Evolutionary conservation across 2,888 invertebrate genomes (phyloP), one percentile per base, ranked within the genome.

Genomic region (Sinelater perroti): DNA sequence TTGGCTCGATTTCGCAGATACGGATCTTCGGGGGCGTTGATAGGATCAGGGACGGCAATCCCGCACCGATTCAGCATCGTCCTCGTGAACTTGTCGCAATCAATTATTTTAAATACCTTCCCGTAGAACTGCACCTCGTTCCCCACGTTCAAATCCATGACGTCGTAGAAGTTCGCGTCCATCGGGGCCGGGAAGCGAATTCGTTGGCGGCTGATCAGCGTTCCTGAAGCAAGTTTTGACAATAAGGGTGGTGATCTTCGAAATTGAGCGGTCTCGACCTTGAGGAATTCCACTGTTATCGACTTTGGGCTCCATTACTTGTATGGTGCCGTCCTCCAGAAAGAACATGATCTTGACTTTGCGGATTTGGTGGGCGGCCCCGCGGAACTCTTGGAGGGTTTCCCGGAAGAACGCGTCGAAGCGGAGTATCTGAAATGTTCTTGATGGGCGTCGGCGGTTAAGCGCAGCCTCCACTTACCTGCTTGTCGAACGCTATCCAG

Each of bases 281-380:
- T 95, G 95, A 24, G 88, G 85, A 65, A 93, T 83, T 2, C 95
- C 95, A 68, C 93, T 92, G 72, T 95, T 95, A 47, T 87, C 85
- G 5, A 89, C 85, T 70, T 85, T 84, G 0, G 93, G 93, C 73
- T 96, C 95, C 49, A 83, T 76, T 2, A 96, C 89, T 80, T 94
- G 93, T 65, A 96, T 88, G 1, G 95, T 94, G 10, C 93, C 95
- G 77, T 97, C 95, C 79, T 96, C 95, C 33, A 96, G 81, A 70
- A 88, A 95, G 73, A 91, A 95, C 65, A 87, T 89, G 51, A 96
- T 90, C 65, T 89, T 89, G 2, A 94, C 93, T 69, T 87, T 86
- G 14, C 94, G 85, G 51, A 95, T 80, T 69, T 90, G 83, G 68
- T 84, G 88, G 20, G 87, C 82, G 1, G 87, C 85, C 1, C 81